Percentiles rank a stretch among this genome's conserved stretches.
Evolutionary conservation across 1,140 invertebrate genomes (phyloP).

Genomic region (Ectropis grisescens): DNA sequence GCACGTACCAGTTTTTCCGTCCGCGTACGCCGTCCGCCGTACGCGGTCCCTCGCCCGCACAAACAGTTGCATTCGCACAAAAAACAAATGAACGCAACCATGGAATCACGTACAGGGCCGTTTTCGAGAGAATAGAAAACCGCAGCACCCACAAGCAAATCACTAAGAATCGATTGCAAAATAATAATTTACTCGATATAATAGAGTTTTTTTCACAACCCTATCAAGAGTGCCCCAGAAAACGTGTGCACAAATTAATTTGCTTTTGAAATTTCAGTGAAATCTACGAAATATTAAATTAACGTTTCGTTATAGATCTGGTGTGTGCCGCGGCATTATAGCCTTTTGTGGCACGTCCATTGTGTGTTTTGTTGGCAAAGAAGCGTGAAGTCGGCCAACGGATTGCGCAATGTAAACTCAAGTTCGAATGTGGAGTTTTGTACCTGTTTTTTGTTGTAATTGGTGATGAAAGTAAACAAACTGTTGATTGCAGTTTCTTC

Average conservation of each 20-base stretch:
- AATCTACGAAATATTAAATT: constrained; percentile 56
- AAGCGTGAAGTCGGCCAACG: constrained; percentile 36
- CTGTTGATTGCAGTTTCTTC: constrained; percentile 5
- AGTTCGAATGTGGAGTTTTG: constrained; percentile 35
- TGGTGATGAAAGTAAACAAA: constrained; percentile 26
- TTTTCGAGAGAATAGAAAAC: constrained; percentile 47
- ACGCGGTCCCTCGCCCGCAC: constrained; percentile 48
- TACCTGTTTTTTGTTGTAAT: constrained; percentile 11
- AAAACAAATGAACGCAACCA: constrained; percentile 36
- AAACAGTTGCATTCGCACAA: constrained; percentile 18
- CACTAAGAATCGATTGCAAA: constrained; percentile 53
- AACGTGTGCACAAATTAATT: constrained; percentile 49
- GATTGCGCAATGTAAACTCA: constrained; percentile 38
- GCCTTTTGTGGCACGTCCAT: constrained; percentile 24
- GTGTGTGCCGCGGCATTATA: constrained; percentile 26
- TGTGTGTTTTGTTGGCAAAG: constrained; percentile 27
- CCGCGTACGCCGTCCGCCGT: no score
- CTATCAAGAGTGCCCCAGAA: constrained; percentile 32
- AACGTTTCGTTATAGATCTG: constrained; percentile 28
- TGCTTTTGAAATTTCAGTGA: constrained; percentile 55
- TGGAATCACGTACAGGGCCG: constrained; percentile 53
- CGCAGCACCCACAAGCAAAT: constrained; percentile 50
- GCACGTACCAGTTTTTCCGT: constrained; percentile 49
- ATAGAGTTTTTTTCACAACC: constrained; percentile 45
- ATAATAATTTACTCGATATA: constrained; percentile 60